phyloP scores from a whole-genome alignment of 2,888 invertebrate species.

The Eupsilia transversa region DNA sequence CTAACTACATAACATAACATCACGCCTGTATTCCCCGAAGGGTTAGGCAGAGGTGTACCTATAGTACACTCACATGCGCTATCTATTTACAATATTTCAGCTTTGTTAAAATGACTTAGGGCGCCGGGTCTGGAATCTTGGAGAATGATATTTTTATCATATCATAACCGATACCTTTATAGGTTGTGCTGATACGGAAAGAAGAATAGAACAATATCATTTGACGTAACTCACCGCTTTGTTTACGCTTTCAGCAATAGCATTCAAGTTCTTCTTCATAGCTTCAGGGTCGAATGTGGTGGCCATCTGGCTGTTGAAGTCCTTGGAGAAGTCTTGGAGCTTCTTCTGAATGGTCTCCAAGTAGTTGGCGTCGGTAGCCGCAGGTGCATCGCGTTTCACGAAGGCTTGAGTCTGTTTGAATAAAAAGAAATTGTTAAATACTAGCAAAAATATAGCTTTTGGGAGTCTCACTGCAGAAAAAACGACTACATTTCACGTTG shows the following conservation, averaged over 20 bases:
- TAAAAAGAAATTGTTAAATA: neutral
- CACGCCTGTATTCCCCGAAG: neutral
- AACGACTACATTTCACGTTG: too few relatives aligned
- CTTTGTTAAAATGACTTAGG: neutral
- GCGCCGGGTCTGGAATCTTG: neutral
- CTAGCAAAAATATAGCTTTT: too few relatives aligned
- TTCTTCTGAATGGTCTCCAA: slow-evolving; percentile 45
- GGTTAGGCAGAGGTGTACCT: neutral
- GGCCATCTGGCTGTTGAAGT: slow-evolving; percentile 42
- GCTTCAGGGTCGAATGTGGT: slow-evolving; percentile 52
- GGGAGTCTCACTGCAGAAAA: too few relatives aligned
- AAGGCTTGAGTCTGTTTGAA: slow-evolving; percentile 41
- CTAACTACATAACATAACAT: neutral
- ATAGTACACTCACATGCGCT: neutral
- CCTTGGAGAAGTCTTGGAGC: slow-evolving; percentile 40
- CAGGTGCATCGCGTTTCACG: slow-evolving; percentile 47
- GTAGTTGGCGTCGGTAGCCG: slow-evolving; percentile 26
- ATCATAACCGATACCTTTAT: neutral
- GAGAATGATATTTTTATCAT: neutral
- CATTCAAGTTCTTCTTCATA: slow-evolving; percentile 51
- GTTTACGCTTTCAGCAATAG: slow-evolving; percentile 45
- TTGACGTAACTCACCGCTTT: slow-evolving; percentile 41
- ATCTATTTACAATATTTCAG: neutral
- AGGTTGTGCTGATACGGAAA: neutral
- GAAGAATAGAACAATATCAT: neutral